Evolutionary conservation across 1,140 invertebrate genomes (phyloP).

Genomic region (Nephila pilipes): DNA sequence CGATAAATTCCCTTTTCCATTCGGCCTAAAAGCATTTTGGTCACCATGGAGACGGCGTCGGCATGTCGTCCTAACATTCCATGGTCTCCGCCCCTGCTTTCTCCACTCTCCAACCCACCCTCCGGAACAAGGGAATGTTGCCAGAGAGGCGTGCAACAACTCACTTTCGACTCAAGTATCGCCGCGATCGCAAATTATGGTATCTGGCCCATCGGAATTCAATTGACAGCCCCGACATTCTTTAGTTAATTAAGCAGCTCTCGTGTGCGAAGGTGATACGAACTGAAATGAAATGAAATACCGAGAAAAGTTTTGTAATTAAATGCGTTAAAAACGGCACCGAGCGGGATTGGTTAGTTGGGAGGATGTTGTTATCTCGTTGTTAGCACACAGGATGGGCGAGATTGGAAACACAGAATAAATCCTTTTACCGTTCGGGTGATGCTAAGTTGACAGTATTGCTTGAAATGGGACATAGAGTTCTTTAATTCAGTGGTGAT

Average conservation of each 20-base stretch:
- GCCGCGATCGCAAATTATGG: conserved; percentile 26
- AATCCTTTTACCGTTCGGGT: too few relatives aligned
- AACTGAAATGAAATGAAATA: conserved; percentile 37
- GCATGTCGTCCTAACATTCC: conserved; percentile 41
- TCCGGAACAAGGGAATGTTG: conserved; percentile 9
- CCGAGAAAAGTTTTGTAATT: conserved; percentile 45
- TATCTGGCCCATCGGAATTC: conserved; percentile 48
- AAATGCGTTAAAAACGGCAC: not conserved
- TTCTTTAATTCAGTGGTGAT: too few relatives aligned
- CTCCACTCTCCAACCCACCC: not conserved
- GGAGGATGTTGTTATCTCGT: not conserved
- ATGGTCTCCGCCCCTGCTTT: not conserved
- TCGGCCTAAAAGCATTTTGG: conserved; percentile 33
- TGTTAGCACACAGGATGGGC: not conserved
- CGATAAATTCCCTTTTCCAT: conserved; percentile 42
- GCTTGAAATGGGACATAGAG: too few relatives aligned
- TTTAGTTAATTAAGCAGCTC: conserved; percentile 62
- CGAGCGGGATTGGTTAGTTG: not conserved
- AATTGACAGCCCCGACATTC: conserved; percentile 59
- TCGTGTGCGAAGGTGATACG: not conserved
- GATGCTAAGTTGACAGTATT: too few relatives aligned
- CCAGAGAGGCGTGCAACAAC: conserved; percentile 35
- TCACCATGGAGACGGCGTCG: conserved; percentile 32
- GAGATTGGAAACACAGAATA: too few relatives aligned
- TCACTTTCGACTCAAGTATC: conserved; percentile 10